A percentile compares a stretch with the other conserved stretches of the same genome.
Conservation (phyloP, 1,140 invertebrate species). For the Harpegnathos saltator region DNA sequence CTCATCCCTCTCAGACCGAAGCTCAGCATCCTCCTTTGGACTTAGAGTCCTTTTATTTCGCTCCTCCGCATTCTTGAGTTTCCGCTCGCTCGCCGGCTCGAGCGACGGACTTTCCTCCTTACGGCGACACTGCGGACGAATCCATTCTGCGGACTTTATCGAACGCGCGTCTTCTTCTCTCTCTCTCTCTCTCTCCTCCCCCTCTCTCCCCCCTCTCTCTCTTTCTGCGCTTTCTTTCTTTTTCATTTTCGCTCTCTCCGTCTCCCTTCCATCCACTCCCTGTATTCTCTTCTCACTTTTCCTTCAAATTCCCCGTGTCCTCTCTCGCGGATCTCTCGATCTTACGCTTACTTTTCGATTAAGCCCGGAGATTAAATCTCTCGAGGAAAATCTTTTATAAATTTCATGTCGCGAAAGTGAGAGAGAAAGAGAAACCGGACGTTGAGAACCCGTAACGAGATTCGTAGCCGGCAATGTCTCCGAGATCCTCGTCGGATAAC, state of each 20-base stretch:
- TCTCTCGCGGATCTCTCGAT: slow-evolving; percentile 43
- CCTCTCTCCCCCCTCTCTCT: neutral
- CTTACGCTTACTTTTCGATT: slow-evolving; percentile 61
- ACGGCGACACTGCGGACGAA: slow-evolving; percentile 59
- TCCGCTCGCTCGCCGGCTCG: slow-evolving; percentile 66
- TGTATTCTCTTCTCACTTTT: neutral
- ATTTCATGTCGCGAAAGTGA: slow-evolving; percentile 53
- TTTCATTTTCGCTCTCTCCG: no score
- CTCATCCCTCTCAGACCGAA: slow-evolving; percentile 67
- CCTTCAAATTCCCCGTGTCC: slow-evolving; percentile 25
- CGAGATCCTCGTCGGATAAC: slow-evolving; percentile 39
- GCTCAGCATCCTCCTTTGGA: slow-evolving; percentile 72
- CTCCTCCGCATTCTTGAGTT: slow-evolving; percentile 77
- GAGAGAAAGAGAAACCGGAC: slow-evolving; percentile 34
- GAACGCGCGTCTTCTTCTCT: slow-evolving; percentile 45
- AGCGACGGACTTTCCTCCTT: slow-evolving; percentile 67
- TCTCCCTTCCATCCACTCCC: neutral
- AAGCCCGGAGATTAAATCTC: slow-evolving; percentile 55
- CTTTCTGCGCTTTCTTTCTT: no score
- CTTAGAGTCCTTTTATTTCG: slow-evolving; percentile 76
- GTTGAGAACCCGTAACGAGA: slow-evolving; percentile 50
- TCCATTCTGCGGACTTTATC: slow-evolving; percentile 54
- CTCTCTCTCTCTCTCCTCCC: neutral
- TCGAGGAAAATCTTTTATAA: slow-evolving; percentile 57
- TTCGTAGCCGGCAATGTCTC: slow-evolving; percentile 22